A percentile compares a stretch with the other conserved stretches of the same genome.
These are phyloP conservation scores for Noctua comes DNA, from an alignment of 2,888 invertebrate species.

Conservation along the genomic window DNA sequence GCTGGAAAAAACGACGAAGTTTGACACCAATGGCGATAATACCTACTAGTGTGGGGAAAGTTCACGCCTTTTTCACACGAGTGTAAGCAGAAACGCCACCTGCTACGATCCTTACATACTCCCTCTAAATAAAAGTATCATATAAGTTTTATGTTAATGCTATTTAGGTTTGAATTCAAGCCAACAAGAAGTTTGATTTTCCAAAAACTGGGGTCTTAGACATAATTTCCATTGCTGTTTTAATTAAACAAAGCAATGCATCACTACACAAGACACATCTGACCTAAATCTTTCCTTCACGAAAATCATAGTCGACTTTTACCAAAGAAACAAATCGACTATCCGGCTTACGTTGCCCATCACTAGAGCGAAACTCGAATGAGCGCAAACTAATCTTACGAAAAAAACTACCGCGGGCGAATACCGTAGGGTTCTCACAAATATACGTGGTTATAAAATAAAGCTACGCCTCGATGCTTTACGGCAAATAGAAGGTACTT, in stretches of 20 bases:
- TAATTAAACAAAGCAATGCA: background rate
- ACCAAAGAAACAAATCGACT: slow-evolving; percentile 16
- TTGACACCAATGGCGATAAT: slow-evolving; percentile 48
- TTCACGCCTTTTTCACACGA: background rate
- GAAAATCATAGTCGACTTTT: slow-evolving; percentile 3
- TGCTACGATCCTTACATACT: background rate
- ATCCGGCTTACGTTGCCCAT: slow-evolving; percentile 23
- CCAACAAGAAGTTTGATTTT: background rate
- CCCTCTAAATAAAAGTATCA: background rate
- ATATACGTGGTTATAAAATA: slow-evolving; percentile 58
- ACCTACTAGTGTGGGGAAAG: slow-evolving; percentile 44
- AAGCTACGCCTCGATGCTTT: slow-evolving; percentile 21
- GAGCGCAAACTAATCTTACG: slow-evolving; percentile 56
- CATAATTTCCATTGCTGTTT: background rate
- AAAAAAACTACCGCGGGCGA: slow-evolving; percentile 49
- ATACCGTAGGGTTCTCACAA: slow-evolving; percentile 33
- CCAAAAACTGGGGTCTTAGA: background rate
- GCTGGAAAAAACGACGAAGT: slow-evolving; percentile 45
- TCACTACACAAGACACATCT: background rate
- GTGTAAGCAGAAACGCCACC: background rate
- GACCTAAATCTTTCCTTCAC: slow-evolving; percentile 7
- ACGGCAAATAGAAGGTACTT: slow-evolving; percentile 19
- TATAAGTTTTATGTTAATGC: background rate
- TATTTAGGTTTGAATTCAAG: too few relatives aligned
- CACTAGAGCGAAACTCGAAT: slow-evolving; percentile 52